Evolutionary conservation across 2,113 vertebrate species (phyloP).

Genomic region (Loxodonta africana): DNA sequence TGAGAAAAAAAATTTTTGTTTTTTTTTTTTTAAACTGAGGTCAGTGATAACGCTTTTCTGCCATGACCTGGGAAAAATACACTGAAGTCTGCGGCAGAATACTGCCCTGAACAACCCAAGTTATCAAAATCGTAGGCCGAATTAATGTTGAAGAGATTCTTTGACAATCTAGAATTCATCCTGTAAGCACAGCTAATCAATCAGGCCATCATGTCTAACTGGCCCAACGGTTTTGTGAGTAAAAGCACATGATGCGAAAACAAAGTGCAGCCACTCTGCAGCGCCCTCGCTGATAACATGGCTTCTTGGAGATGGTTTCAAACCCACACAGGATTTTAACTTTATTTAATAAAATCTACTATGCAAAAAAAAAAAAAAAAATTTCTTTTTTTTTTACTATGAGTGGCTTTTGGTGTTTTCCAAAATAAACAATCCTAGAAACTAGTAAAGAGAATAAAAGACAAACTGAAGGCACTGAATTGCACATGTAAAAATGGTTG

Average conservation of each 20-base stretch:
- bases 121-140: neutral
- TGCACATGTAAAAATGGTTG: no score
- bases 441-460: neutral
- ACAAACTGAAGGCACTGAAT: neutral
- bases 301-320: constrained; percentile 8
- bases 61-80: neutral
- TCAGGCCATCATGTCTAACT: neutral
- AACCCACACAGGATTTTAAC: neutral
- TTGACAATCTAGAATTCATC: neutral
- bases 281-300: neutral
- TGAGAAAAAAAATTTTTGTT: neutral
- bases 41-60: neutral
- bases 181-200: neutral
- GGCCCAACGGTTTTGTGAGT: neutral
- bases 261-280: neutral
- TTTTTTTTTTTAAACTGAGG: neutral
- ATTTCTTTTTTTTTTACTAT: neutral
- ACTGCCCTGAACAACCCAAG: neutral
- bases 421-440: neutral
- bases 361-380: no score
- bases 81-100: neutral
- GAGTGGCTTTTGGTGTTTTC: neutral
- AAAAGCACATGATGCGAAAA: neutral
- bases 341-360: neutral
- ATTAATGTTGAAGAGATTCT: neutral